These are phyloP conservation scores for Sminthurinus aureus DNA, from an alignment of 2,888 invertebrate genomes.

Conservation along the genomic window DNA sequence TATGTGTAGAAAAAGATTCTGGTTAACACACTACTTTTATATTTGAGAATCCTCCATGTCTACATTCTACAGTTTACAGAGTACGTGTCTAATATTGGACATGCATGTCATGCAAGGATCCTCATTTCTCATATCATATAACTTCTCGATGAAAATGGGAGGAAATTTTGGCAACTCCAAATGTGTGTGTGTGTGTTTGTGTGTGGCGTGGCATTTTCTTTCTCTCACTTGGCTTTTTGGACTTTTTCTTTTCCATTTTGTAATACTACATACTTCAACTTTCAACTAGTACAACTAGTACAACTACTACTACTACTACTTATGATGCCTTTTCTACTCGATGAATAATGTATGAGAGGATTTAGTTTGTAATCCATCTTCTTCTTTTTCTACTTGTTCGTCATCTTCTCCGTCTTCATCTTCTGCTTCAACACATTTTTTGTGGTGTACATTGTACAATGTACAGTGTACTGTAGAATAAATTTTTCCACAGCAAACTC, in stretches of 20 bases:
- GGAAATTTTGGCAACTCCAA: slow-evolving; percentile 34
- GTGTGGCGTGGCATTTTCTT: slow-evolving; percentile 34
- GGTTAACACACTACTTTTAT: background rate
- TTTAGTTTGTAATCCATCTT: slow-evolving; percentile 30
- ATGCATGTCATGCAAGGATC: background rate
- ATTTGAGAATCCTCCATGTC: background rate
- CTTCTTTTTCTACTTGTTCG: background rate
- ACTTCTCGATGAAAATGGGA: slow-evolving; percentile 30
- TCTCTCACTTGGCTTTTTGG: slow-evolving; percentile 22
- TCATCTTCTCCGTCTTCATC: too few species aligned
- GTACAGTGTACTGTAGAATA: too few species aligned
- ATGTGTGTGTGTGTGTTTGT: background rate
- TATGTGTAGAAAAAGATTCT: too few species aligned
- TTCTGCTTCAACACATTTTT: background rate
- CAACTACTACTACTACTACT: background rate
- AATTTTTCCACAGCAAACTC: background rate
- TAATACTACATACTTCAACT: background rate
- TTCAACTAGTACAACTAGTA: too few species aligned
- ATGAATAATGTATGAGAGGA: slow-evolving; percentile 40
- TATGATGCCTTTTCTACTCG: background rate
- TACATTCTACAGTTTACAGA: background rate
- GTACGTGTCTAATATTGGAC: background rate
- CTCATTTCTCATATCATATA: background rate
- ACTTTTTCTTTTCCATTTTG: background rate
- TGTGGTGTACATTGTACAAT: too few species aligned